Conservation (phyloP, 2,797 vertebrate species). For the Phataginus tetradactyla region DNA sequence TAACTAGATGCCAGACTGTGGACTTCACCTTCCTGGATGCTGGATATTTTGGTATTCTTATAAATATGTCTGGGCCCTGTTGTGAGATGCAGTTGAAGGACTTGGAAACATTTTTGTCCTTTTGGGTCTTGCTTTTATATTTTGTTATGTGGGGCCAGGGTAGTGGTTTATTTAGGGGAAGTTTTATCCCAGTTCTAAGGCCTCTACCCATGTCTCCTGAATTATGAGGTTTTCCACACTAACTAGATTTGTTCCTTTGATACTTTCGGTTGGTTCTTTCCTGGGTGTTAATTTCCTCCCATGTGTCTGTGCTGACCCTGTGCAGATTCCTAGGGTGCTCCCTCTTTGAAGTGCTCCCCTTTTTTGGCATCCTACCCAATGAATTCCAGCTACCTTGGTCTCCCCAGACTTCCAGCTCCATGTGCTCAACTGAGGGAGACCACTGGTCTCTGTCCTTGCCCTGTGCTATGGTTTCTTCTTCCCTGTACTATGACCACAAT, state of each 20-base stretch:
- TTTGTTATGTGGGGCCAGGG: background rate
- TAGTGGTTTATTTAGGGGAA: background rate
- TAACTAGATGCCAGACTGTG: background rate
- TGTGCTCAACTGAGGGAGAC: background rate
- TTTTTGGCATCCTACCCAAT: background rate
- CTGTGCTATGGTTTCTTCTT: rapidly evolving
- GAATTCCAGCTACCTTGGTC: background rate
- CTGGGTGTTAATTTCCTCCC: background rate
- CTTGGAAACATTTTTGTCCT: background rate
- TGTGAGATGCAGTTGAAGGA: background rate
- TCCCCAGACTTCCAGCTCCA: background rate
- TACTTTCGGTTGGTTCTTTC: background rate
- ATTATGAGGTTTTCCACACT: background rate
- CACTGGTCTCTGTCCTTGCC: background rate
- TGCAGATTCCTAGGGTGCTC: background rate
- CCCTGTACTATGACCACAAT: background rate
- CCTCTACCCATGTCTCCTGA: background rate
- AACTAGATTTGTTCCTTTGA: background rate
- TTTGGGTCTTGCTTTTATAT: background rate
- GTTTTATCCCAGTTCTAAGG: background rate
- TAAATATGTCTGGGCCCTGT: background rate
- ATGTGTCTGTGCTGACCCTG: rapidly evolving
- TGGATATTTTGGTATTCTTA: background rate
- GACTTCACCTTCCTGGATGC: background rate
- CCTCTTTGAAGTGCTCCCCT: background rate